Evolutionary conservation across 2,797 vertebrate genomes (phyloP), one percentile per base, ranked within the genome.

Genomic region (Forpus xanthops): DNA sequence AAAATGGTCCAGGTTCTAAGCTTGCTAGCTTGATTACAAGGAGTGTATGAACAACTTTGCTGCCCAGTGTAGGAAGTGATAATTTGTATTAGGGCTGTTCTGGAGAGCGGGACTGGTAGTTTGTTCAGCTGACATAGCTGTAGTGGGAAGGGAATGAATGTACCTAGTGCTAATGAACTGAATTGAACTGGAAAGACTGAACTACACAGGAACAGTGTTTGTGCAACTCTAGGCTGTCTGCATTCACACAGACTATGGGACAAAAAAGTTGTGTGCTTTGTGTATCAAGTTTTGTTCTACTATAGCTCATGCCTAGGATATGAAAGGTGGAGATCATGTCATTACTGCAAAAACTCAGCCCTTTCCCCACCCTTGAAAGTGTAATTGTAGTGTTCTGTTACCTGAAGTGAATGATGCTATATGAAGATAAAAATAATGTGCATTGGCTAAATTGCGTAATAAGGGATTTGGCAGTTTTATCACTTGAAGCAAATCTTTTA

Each of bases 11-110:
- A 60, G 80, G 20, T 47, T 50, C 23, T 56, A 33, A 33, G 14
- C 44, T 37, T 0, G 3, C 19, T n/a, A 9, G 17, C 41, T 52
- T 37, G 28, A 5, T 50, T 45, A 35, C 27, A 5, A 45, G 49
- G 39, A 1, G 10, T 27, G 49, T 8, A 2, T 12, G 52, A 84
- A 11, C 7, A 0, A 0, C 49, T 24, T 14, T 25, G 25, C n/a
- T 31, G 37, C 28, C 4, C 33, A 81, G 71, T 1, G 2, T 44
- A 21, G 58, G 20, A 45, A 23, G 16, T 9, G 31, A 12, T 53
- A 66, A 10, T 10, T 74, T 35, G 31, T 30, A 30, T 31, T 70
- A 14, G 35, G n/a, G 6, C 6, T 8, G 35, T 16, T 80, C 27
- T 73, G 71, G 42, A 33, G 47, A 27, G 56, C 44, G 39, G 25